Evolutionary conservation across 1,140 invertebrate species (phyloP).

Genomic region (Drosophila athabasca): DNA sequence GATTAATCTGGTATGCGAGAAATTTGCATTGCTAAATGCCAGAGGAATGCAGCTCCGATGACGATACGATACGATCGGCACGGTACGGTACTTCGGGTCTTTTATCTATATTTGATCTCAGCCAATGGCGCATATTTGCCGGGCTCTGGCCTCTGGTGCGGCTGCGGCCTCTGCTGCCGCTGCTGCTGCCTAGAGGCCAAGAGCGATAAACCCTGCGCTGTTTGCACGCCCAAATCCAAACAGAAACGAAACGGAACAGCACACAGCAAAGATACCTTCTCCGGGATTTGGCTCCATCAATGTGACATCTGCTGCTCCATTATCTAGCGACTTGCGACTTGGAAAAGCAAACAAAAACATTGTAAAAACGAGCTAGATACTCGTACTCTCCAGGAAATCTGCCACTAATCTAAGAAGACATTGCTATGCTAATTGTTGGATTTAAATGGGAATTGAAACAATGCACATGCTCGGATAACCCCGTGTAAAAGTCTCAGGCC

Average conservation of each 20-base stretch:
- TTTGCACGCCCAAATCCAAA: constrained; percentile 38
- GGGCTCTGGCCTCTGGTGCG: constrained; percentile 17
- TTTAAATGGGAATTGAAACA: too few species aligned
- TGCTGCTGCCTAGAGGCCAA: constrained; percentile 26
- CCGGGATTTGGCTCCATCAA: constrained; percentile 15
- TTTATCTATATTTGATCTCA: constrained; percentile 33
- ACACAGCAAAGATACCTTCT: too few species aligned
- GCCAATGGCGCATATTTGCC: constrained; percentile 40
- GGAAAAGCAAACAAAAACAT: constrained; percentile 15
- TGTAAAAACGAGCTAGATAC: constrained; percentile 30
- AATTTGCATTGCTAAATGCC: constrained; percentile 48
- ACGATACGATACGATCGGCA: background rate
- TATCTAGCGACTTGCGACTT: constrained; percentile 10
- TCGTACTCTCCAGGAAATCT: constrained; percentile 2
- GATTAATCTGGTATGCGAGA: background rate
- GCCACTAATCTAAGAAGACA: too few species aligned
- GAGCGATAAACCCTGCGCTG: constrained; percentile 44
- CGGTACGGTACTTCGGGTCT: background rate
- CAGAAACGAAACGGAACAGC: constrained; percentile 6
- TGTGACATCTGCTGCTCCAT: constrained; percentile 45
- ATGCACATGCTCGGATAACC: too few species aligned
- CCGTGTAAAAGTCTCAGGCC: background rate
- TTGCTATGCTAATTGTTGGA: too few species aligned
- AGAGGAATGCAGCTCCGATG: constrained; percentile 30
- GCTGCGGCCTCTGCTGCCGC: too few species aligned